Percentiles rank a stretch among this genome's conserved stretches.
phyloP scores from a whole-genome alignment of 2,888 invertebrate genomes.

The Cheilosia scutellata region DNA sequence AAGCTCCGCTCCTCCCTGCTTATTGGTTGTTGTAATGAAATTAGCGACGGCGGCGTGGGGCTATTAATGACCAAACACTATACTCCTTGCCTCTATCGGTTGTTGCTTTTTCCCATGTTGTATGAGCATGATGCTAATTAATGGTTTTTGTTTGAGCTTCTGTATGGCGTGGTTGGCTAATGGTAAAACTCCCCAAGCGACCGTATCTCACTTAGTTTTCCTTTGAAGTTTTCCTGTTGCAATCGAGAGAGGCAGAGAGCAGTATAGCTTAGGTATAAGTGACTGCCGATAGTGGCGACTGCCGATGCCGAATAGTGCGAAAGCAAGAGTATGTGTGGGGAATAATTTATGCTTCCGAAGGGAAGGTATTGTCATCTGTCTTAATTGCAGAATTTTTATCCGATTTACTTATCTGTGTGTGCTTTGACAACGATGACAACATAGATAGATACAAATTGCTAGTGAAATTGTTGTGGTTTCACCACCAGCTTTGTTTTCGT shows the following conservation, averaged over 20 bases:
- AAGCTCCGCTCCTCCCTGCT: neutral
- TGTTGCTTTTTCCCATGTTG: neutral
- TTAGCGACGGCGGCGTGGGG: neutral
- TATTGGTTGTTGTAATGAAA: slow-evolving; percentile 1
- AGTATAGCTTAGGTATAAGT: neutral
- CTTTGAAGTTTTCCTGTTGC: neutral
- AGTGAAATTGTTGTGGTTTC: neutral
- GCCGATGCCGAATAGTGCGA: too few relatives aligned
- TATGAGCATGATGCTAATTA: neutral
- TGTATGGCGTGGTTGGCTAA: neutral
- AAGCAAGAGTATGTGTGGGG: too few relatives aligned
- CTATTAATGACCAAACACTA: slow-evolving; percentile 1
- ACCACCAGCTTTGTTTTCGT: neutral
- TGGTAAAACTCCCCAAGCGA: neutral
- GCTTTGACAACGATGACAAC: neutral
- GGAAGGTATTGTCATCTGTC: neutral
- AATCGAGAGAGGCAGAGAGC: too few relatives aligned
- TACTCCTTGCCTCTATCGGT: neutral
- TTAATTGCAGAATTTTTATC: neutral
- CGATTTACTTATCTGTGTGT: neutral
- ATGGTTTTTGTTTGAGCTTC: slow-evolving; percentile 6
- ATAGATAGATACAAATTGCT: neutral
- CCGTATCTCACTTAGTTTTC: neutral
- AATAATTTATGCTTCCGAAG: too few relatives aligned
- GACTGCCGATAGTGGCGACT: neutral